Base-by-base conservation (phyloP, 2,113 vertebrate species). In the Sinocyclocheilus anophthalmus region DNA sequence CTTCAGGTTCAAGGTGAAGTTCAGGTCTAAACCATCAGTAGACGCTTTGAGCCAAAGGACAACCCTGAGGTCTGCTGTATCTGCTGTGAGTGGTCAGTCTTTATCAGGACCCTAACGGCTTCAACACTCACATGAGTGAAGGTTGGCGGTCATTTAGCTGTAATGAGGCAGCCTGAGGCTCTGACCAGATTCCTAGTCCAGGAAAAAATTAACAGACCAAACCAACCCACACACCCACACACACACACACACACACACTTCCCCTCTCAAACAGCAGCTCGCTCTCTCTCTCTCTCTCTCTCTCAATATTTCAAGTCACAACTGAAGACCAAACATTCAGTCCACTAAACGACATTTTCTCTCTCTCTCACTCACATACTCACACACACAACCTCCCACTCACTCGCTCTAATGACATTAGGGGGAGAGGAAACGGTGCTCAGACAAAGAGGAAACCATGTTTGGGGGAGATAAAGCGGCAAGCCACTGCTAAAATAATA, bases 381-480 rank as follows among this genome's bases (percentile, higher is more conserved):
- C 53, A 33, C 53, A 24, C 87, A 50, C 70, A 72, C 37, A 24
- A 14, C 59, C 67, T 81, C 85, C 63, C 55, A 37, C 87, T 87
- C 85, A 26, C 92, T 90, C 90, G 57, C 91, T 90, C 85, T 42
- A 87, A 84, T 91, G 76, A 90, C 88, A 92, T 86, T 85, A 86
- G 76, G 39, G 77, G 59, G 78, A 90, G 93, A 95, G 95, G 95
- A 96, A 93, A 92, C 90, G 90, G 90, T 91, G 93, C 88, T 94
- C 91, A 92, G 91, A 88, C 84, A 72, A 89, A 89, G 90, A 96
- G 95, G 96, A 97, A 96, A 95, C 93, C 91, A 95, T 96, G 96
- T 91, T 93, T 88, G 88, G 95, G 83, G 94, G 92, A 96, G 96
- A 97, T 97, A 96, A 96, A 96, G 95, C 87, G 89, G 91, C 90